phyloP scores from a whole-genome alignment of 2,113 vertebrate species.

The Caretta caretta region DNA sequence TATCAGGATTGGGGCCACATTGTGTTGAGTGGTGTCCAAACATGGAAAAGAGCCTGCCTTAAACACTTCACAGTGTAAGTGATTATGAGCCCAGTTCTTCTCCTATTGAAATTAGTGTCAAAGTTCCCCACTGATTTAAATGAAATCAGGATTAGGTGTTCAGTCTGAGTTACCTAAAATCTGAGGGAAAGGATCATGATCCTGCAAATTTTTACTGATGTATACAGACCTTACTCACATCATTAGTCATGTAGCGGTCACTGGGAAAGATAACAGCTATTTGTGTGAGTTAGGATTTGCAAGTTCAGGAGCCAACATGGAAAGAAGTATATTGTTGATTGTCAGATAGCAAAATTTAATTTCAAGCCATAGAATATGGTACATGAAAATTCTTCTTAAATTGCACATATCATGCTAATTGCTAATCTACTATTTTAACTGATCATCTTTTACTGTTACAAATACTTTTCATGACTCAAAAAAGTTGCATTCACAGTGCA shows the following conservation, averaged over 20 bases:
- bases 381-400: neutral
- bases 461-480: neutral
- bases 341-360: neutral
- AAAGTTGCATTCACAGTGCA: accelerated
- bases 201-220: neutral
- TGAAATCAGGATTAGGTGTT: neutral
- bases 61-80: neutral
- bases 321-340: neutral
- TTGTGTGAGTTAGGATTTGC: neutral
- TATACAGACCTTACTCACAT: neutral
- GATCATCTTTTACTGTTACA: neutral
- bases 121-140: neutral
- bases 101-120: accelerated
- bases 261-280: accelerated
- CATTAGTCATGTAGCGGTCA: neutral
- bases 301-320: neutral
- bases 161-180: neutral
- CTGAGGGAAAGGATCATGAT: neutral
- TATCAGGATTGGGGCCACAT: neutral
- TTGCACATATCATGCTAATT: neutral
- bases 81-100: neutral
- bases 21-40: neutral
- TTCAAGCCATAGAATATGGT: neutral
- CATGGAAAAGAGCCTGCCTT: neutral
- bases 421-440: neutral